phyloP scores from a whole-genome alignment of 2,888 invertebrate genomes.

The Macrostomum cliftonense region DNA sequence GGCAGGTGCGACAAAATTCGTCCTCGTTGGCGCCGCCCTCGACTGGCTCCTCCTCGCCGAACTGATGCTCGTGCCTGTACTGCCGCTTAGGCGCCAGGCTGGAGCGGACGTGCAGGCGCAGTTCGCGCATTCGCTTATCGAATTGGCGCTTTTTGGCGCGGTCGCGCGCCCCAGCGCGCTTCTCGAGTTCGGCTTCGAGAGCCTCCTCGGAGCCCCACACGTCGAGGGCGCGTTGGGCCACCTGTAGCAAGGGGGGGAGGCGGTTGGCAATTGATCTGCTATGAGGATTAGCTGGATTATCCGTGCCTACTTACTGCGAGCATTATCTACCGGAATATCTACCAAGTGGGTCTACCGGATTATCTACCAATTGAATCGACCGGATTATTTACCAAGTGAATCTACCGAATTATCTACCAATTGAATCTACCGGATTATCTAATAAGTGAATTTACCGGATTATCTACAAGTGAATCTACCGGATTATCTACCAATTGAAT shows the following conservation, averaged over 20 bases:
- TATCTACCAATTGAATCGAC: too few relatives aligned
- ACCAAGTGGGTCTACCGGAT: too few relatives aligned
- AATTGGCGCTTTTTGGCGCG: conserved; percentile 54
- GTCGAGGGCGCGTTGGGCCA: conserved; percentile 55
- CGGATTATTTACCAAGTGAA: too few relatives aligned
- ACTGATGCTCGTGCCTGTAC: conserved; percentile 54
- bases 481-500: too few relatives aligned
- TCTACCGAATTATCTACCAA: too few relatives aligned
- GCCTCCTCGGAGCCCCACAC: conserved; percentile 66
- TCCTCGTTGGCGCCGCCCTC: conserved; percentile 43
- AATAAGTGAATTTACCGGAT: too few relatives aligned
- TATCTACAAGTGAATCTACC: too few relatives aligned
- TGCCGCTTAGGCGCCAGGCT: conserved; percentile 58
- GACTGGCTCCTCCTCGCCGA: conserved; percentile 49
- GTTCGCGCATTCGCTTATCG: conserved; percentile 58
- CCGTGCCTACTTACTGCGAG: too few relatives aligned
- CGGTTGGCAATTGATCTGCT: not conserved
- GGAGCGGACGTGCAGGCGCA: conserved; percentile 67
- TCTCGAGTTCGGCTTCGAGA: conserved; percentile 52
- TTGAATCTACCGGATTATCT: too few relatives aligned
- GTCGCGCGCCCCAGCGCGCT: conserved; percentile 51
- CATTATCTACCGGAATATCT: too few relatives aligned
- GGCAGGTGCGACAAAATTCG: conserved; percentile 57
- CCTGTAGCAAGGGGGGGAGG: conserved; percentile 29
- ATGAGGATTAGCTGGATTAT: too few relatives aligned